A percentile compares a stretch with the other conserved stretches of the same genome.
Evolutionary conservation across 1,140 invertebrate species (phyloP).

Genomic region (Ceratina japonica): DNA sequence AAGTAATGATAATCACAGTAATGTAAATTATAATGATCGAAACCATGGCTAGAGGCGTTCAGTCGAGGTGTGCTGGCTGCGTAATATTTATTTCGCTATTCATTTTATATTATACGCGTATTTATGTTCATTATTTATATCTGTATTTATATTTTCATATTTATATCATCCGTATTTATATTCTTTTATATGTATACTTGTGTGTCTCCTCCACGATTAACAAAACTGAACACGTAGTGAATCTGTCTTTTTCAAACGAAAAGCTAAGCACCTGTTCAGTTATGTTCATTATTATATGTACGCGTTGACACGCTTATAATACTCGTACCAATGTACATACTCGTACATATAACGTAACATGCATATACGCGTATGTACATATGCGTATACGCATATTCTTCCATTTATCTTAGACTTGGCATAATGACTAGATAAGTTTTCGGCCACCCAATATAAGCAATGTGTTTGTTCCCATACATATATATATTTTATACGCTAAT

Average conservation of each 20-base stretch:
- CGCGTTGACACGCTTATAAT: conserved; percentile 18
- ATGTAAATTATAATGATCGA: conserved; percentile 38
- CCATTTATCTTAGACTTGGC: conserved; percentile 67
- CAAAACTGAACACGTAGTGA: too few species aligned
- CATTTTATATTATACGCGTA: conserved; percentile 42
- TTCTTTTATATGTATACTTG: conserved; percentile 31
- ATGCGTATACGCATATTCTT: conserved; percentile 23
- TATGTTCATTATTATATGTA: conserved; percentile 23
- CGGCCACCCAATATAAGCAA: conserved; percentile 74
- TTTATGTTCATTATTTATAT: conserved; percentile 40
- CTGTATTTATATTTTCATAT: conserved; percentile 25
- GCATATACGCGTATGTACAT: neutral
- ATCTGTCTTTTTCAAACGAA: too few species aligned
- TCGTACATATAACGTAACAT: conserved; percentile 7
- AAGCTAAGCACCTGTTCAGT: too few species aligned
- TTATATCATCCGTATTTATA: conserved; percentile 23
- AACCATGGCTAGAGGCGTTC: conserved; percentile 68
- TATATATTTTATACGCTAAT: conserved; percentile 67
- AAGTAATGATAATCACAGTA: conserved; percentile 46
- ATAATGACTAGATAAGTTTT: conserved; percentile 78
- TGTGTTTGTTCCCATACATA: conserved; percentile 75
- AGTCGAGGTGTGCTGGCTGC: conserved; percentile 69
- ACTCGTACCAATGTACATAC: conserved; percentile 22
- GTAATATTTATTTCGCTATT: conserved; percentile 60
- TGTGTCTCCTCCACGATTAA: neutral